phyloP scores from a whole-genome alignment of 2,888 invertebrate genomes.

The Coelogynopora nodosa region DNA sequence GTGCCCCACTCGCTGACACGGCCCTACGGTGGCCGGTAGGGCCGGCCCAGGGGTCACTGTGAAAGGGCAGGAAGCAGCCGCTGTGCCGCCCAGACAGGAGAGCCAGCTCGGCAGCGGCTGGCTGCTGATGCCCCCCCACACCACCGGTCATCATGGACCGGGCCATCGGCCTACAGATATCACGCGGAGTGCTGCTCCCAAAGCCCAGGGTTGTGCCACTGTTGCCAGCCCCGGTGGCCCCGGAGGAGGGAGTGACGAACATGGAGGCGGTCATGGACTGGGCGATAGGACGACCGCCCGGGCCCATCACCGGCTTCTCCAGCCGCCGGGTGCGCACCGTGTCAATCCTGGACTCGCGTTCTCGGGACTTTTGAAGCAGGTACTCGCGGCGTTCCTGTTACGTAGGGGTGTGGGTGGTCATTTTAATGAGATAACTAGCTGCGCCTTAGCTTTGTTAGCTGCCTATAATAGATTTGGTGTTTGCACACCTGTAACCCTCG shows the following conservation, averaged over 20 bases:
- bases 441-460: too few relatives aligned
- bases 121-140: neutral
- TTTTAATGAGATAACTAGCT: too few relatives aligned
- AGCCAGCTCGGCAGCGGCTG: neutral
- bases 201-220: neutral
- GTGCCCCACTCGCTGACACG: neutral
- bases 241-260: neutral
- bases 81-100: neutral
- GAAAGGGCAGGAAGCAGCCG: neutral
- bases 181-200: conserved; percentile 1
- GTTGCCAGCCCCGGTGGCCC: neutral
- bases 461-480: too few relatives aligned
- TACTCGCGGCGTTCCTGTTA: neutral
- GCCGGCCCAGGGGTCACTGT: neutral
- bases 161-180: conserved; percentile 4
- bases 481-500: too few relatives aligned
- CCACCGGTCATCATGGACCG: neutral
- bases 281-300: neutral
- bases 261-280: neutral
- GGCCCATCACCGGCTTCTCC: neutral
- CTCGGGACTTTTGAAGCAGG: neutral
- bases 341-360: neutral
- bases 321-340: neutral
- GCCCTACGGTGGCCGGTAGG: neutral
- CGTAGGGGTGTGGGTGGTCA: neutral